phyloP scores from a whole-genome alignment of 2,113 vertebrate genomes.

The Anarhynchus alexandrinus region DNA sequence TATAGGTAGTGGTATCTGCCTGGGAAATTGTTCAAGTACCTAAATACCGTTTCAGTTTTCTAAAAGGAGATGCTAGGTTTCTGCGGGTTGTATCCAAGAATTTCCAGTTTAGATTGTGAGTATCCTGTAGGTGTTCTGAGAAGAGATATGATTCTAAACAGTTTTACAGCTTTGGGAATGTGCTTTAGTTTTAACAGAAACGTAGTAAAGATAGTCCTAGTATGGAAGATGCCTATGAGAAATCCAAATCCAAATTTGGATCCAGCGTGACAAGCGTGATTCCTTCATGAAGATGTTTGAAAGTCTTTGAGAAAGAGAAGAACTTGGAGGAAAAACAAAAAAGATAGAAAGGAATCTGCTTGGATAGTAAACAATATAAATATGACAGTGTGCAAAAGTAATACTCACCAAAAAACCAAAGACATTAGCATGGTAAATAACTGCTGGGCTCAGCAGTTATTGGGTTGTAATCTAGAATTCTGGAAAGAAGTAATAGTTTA shows the following conservation, averaged over 20 bases:
- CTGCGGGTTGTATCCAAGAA: background rate
- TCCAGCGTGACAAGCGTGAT: fast-evolving
- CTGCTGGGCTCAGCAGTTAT: slow-evolving; percentile 22
- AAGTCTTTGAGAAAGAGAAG: background rate
- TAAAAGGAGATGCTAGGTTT: background rate
- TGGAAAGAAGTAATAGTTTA: slow-evolving; percentile 45
- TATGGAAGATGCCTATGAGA: background rate
- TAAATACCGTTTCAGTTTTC: background rate
- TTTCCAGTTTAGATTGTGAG: background rate
- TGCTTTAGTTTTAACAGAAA: background rate
- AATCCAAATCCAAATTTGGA: background rate
- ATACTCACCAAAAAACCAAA: slow-evolving; percentile 78
- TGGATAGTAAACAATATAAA: background rate
- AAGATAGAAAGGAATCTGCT: background rate
- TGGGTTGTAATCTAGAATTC: slow-evolving; percentile 82
- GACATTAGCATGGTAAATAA: slow-evolving; percentile 76
- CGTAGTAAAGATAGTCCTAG: background rate
- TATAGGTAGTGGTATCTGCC: background rate
- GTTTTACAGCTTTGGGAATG: background rate
- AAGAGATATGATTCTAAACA: background rate
- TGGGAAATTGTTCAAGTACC: background rate
- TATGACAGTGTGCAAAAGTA: background rate
- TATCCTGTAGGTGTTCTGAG: background rate
- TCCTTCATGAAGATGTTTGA: background rate
- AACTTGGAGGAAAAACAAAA: background rate